phyloP scores from a whole-genome alignment of 2,113 vertebrate species.

The Nipponia nippon region DNA sequence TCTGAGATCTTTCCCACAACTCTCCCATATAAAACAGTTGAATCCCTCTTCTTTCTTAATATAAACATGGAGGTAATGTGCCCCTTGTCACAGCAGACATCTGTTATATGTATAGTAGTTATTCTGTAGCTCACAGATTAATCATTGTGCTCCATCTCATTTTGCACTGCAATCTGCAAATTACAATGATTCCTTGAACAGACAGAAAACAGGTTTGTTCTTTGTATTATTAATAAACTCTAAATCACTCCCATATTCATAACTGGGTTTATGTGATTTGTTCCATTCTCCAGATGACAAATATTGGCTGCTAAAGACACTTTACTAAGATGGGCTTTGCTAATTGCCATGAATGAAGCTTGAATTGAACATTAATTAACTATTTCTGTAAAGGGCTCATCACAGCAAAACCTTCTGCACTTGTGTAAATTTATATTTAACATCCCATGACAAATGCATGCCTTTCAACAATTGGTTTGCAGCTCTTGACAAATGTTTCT shows the following conservation, averaged over 20 bases:
- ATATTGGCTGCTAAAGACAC: slow-evolving; percentile 14
- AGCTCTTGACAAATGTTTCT: slow-evolving; percentile 42
- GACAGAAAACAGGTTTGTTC: slow-evolving; percentile 63
- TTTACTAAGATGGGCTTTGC: background rate
- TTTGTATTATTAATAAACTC: slow-evolving; percentile 20
- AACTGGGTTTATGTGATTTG: background rate
- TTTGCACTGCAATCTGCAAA: slow-evolving; percentile 64
- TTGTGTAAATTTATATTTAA: slow-evolving; percentile 55
- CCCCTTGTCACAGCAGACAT: slow-evolving; percentile 74
- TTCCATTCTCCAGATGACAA: slow-evolving; percentile 30
- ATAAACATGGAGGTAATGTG: slow-evolving; percentile 76
- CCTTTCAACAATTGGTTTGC: slow-evolving; percentile 44
- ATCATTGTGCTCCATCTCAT: slow-evolving; percentile 64
- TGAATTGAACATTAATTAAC: slow-evolving; percentile 31
- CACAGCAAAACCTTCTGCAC: slow-evolving; percentile 19
- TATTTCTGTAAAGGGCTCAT: slow-evolving; percentile 25
- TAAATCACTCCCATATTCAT: slow-evolving; percentile 12
- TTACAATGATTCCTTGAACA: slow-evolving; percentile 59
- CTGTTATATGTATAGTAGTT: slow-evolving; percentile 65
- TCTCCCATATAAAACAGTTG: slow-evolving; percentile 47
- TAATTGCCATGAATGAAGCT: slow-evolving; percentile 40
- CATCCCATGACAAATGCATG: background rate
- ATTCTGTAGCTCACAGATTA: slow-evolving; percentile 65
- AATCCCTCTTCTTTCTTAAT: slow-evolving; percentile 58
- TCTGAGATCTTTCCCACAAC: slow-evolving; percentile 56